Percentiles rank a stretch among this genome's conserved stretches.
These are phyloP conservation scores for Tenthredo distinguenda DNA, from an alignment of 2,888 invertebrate genomes.

Conservation along the genomic window DNA sequence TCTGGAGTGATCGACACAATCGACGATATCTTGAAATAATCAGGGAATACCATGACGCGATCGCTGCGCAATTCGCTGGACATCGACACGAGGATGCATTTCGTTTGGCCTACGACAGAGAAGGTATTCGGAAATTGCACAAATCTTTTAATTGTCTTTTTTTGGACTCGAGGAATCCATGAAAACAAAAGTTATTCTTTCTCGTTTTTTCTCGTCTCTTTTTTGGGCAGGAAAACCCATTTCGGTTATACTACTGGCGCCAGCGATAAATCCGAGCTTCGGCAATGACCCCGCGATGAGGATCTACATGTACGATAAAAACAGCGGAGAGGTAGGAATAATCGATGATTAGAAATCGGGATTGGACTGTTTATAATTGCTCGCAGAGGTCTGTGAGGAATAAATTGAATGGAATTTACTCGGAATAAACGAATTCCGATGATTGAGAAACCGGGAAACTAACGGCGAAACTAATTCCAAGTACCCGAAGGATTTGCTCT, in stretches of 20 bases:
- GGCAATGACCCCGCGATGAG: constrained; percentile 41
- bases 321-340: constrained; percentile 31
- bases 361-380: too few species aligned
- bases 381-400: too few species aligned
- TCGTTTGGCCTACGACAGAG: constrained; percentile 32
- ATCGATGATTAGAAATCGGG: neutral
- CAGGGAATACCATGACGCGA: constrained; percentile 12
- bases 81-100: constrained; percentile 43
- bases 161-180: too few species aligned
- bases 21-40: constrained; percentile 36
- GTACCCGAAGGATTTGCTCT: neutral
- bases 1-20: constrained; percentile 46
- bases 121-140: neutral
- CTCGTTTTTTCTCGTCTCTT: neutral
- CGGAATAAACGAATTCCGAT: neutral
- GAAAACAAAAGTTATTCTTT: neutral
- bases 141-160: too few species aligned
- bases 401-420: neutral
- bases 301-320: constrained; percentile 47
- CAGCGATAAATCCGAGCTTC: constrained; percentile 32
- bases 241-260: constrained; percentile 32
- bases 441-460: neutral
- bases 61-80: constrained; percentile 49
- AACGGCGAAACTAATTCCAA: too few species aligned
- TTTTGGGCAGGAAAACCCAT: constrained; percentile 22